These are phyloP conservation scores for Lacanobia wlatinum DNA, from an alignment of 2,888 invertebrate genomes.

Conservation along the genomic window DNA sequence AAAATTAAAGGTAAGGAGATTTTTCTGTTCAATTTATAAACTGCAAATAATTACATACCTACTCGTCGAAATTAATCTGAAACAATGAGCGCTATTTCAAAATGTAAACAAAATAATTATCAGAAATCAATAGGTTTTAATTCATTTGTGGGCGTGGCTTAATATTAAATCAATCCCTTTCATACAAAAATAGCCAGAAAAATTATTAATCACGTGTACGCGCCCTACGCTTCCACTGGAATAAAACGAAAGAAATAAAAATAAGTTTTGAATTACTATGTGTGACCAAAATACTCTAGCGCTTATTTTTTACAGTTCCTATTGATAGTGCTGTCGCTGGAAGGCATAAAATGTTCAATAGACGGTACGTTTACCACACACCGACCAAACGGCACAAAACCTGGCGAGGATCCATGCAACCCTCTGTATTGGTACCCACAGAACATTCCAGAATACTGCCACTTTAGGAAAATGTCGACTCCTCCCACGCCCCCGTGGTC, in stretches of 20 bases:
- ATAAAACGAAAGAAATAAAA: conserved; percentile 3
- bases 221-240: not conserved
- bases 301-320: conserved; percentile 69
- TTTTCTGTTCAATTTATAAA: not conserved
- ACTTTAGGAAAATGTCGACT: conserved; percentile 42
- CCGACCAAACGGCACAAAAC: conserved; percentile 23
- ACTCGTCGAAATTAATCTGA: not conserved
- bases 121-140: not conserved
- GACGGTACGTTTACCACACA: conserved; percentile 63
- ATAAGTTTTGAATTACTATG: not conserved
- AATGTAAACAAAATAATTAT: not conserved
- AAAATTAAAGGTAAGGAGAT: conserved; percentile 39
- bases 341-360: conserved; percentile 69
- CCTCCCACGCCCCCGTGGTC: conserved; percentile 28
- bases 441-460: conserved; percentile 71
- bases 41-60: not conserved
- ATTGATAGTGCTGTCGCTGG: conserved; percentile 50
- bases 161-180: not conserved
- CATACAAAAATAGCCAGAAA: not conserved
- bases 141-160: not conserved
- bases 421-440: conserved; percentile 83
- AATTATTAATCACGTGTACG: not conserved
- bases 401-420: conserved; percentile 79
- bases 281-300: not conserved
- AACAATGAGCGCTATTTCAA: not conserved